Evolutionary conservation across 1,140 invertebrate genomes (phyloP).

Genomic region (Phocides pigmalion): DNA sequence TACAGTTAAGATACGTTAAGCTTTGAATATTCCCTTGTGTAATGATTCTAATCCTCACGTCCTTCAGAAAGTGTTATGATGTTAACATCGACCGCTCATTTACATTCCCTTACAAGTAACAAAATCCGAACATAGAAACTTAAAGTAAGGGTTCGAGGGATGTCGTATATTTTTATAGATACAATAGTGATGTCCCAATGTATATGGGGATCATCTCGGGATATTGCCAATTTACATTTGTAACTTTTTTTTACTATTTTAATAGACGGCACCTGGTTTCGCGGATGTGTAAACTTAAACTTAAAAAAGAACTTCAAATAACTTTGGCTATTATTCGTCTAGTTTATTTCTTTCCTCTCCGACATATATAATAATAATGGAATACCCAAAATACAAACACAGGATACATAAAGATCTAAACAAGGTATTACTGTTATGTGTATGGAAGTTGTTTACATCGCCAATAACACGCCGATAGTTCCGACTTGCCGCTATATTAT

Average conservation of each 20-base stretch:
- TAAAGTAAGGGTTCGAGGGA: neutral
- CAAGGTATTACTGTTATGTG: neutral
- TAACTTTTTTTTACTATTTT: neutral
- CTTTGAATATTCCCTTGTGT: neutral
- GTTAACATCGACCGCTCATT: neutral
- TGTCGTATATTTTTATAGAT: neutral
- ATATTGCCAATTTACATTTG: neutral
- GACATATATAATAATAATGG: too few species aligned
- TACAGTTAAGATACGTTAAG: neutral
- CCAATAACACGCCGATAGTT: conserved; percentile 1
- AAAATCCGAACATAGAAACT: neutral
- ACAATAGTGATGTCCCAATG: neutral
- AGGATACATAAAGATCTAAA: neutral
- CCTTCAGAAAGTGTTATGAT: neutral
- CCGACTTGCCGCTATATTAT: neutral
- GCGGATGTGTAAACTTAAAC: too few species aligned
- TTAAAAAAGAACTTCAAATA: too few species aligned
- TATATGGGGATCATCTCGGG: neutral
- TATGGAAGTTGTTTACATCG: conserved; percentile 1
- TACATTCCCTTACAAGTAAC: neutral
- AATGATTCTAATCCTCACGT: neutral
- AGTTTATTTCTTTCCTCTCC: too few species aligned
- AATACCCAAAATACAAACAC: too few species aligned
- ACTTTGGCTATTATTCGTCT: too few species aligned
- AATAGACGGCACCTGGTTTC: too few species aligned